Conservation (phyloP, 2,888 invertebrate species). For the Choreutis nemorana region DNA sequence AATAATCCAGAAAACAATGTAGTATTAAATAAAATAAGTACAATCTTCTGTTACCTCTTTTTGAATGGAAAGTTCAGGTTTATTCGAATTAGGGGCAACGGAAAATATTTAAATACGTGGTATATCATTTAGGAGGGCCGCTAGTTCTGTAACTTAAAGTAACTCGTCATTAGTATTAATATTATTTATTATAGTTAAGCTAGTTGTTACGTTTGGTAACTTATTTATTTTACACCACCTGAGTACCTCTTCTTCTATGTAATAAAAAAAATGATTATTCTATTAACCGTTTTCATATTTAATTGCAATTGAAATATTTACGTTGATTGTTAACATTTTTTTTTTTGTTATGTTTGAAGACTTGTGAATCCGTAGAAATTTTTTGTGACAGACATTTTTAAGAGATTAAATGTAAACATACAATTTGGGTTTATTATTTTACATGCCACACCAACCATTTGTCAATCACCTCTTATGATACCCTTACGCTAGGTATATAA, state of each 20-base stretch:
- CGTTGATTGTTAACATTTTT: conserved; percentile 3
- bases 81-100: conserved; percentile 54
- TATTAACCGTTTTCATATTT: conserved; percentile 2
- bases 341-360: no score
- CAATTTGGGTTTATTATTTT: no score
- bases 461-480: no score
- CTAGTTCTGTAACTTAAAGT: conserved; percentile 58
- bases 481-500: no score
- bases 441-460: no score
- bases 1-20: conserved; percentile 29
- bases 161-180: conserved; percentile 66
- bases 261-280: background rate
- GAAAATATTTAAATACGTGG: conserved; percentile 49
- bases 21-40: conserved; percentile 52
- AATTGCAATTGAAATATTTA: conserved; percentile 3
- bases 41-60: conserved; percentile 64
- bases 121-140: conserved; percentile 51
- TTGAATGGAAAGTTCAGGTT: conserved; percentile 32
- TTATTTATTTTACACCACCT: conserved; percentile 57
- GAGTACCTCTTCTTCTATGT: conserved; percentile 54
- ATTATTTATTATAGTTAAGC: conserved; percentile 60
- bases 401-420: no score
- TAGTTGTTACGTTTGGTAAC: conserved; percentile 43
- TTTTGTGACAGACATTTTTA: no score
- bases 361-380: no score